phyloP scores from a whole-genome alignment of 1,140 invertebrate genomes.

The Phymastichus coffea region DNA sequence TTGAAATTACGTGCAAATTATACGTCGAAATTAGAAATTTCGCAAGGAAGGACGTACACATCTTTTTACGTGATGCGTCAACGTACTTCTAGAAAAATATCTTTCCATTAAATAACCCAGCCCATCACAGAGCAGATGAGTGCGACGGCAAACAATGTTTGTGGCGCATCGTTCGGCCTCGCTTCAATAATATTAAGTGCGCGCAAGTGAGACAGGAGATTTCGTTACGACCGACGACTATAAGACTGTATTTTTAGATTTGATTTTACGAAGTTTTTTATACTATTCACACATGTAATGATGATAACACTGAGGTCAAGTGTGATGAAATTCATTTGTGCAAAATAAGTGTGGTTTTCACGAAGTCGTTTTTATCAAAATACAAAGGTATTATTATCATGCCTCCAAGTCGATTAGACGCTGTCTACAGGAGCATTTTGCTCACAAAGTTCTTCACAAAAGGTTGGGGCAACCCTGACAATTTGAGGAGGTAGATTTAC shows the following conservation, averaged over 20 bases:
- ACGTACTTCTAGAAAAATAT: too few relatives aligned
- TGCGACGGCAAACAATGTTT: too few relatives aligned
- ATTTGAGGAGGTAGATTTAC: conserved; percentile 75
- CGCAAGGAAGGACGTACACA: too few relatives aligned
- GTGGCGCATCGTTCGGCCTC: too few relatives aligned
- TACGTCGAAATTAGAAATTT: background rate
- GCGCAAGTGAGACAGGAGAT: too few relatives aligned
- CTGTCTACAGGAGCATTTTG: conserved; percentile 85
- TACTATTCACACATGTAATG: too few relatives aligned
- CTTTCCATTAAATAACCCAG: too few relatives aligned
- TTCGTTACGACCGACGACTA: background rate
- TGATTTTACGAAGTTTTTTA: too few relatives aligned
- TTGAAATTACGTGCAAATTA: too few relatives aligned
- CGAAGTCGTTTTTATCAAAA: background rate
- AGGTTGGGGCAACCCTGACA: conserved; percentile 94
- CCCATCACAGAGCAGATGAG: too few relatives aligned
- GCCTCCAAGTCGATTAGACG: conserved; percentile 79
- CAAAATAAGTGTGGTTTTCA: background rate
- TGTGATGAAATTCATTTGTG: background rate
- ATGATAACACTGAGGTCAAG: background rate
- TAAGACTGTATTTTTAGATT: background rate
- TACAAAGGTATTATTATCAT: conserved; percentile 47
- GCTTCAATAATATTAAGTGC: too few relatives aligned
- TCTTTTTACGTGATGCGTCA: too few relatives aligned
- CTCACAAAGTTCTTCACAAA: conserved; percentile 93